A percentile compares a stretch with the other conserved stretches of the same genome.
phyloP scores from a whole-genome alignment of 23 tunicate species.

The Oikopleura dioica region DNA sequence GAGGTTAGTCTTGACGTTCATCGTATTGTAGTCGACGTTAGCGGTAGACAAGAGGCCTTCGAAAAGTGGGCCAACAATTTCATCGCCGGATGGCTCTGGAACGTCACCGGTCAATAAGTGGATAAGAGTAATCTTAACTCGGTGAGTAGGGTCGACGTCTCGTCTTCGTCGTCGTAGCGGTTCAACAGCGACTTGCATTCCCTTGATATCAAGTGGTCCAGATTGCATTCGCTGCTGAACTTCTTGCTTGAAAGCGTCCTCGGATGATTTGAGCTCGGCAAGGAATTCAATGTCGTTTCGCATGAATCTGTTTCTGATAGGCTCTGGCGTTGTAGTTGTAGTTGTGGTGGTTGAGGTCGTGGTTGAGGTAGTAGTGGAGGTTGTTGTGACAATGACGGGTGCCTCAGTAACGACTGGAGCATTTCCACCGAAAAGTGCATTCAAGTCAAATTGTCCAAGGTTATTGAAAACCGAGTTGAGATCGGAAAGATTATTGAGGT shows the following conservation, averaged over 20 bases:
- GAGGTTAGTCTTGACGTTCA: neutral
- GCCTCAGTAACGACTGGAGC: too few species aligned
- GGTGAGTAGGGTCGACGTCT: neutral
- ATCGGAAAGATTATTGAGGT: too few species aligned
- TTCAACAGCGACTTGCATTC: neutral
- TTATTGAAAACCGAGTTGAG: too few species aligned
- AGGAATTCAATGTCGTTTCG: neutral
- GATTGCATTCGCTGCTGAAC: neutral
- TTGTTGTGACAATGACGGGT: too few species aligned
- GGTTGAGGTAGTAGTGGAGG: neutral
- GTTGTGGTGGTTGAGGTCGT: neutral
- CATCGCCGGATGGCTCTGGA: neutral
- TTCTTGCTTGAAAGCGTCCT: neutral
- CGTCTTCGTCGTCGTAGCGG: neutral
- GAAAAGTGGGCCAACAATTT: neutral
- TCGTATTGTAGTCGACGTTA: neutral
- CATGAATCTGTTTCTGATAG: neutral
- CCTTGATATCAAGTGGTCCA: neutral
- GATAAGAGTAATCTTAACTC: neutral
- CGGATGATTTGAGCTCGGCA: neutral
- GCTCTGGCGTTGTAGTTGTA: neutral
- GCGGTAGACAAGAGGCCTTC: neutral
- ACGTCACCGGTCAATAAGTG: neutral
- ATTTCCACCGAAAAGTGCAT: too few species aligned
- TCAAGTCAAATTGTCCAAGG: too few species aligned